phyloP scores from a whole-genome alignment of 2,888 invertebrate species.

The Torymus texanus region DNA sequence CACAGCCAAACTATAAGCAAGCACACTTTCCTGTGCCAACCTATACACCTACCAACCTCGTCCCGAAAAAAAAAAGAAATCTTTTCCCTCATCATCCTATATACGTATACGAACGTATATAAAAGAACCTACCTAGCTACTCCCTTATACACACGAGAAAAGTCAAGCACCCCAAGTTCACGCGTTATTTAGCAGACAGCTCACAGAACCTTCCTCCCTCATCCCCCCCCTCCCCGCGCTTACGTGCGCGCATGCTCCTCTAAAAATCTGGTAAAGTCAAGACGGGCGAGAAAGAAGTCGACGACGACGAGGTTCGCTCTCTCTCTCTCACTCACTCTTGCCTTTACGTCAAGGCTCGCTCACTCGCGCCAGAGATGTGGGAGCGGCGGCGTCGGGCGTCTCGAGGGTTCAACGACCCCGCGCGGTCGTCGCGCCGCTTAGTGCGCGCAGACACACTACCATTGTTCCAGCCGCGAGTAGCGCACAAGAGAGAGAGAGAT shows the following conservation, averaged over 20 bases:
- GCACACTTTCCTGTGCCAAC: too few species aligned
- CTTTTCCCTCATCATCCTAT: too few species aligned
- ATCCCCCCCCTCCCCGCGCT: neutral
- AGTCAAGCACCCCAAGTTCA: constrained; percentile 44
- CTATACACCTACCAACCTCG: too few species aligned
- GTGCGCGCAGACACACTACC: constrained; percentile 41
- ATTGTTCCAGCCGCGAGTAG: constrained; percentile 36
- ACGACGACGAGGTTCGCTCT: constrained; percentile 5
- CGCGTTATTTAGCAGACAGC: constrained; percentile 51
- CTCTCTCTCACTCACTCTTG: constrained; percentile 8
- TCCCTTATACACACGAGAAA: neutral
- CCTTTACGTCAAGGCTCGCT: neutral
- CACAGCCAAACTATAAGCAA: too few species aligned
- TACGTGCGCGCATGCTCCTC: neutral
- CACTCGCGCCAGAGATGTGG: constrained; percentile 42
- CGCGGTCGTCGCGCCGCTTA: constrained; percentile 36
- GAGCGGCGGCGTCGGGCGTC: constrained; percentile 48
- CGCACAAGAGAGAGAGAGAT: too few species aligned
- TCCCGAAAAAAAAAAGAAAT: too few species aligned
- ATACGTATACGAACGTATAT: too few species aligned
- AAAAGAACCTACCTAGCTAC: too few species aligned
- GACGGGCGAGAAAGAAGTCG: constrained; percentile 11
- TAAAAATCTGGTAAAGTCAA: constrained; percentile 46
- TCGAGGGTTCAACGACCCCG: constrained; percentile 55
- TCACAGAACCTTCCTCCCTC: neutral